phyloP scores from a whole-genome alignment of 2,888 invertebrate genomes.

The Cryptocephalus primarius region DNA sequence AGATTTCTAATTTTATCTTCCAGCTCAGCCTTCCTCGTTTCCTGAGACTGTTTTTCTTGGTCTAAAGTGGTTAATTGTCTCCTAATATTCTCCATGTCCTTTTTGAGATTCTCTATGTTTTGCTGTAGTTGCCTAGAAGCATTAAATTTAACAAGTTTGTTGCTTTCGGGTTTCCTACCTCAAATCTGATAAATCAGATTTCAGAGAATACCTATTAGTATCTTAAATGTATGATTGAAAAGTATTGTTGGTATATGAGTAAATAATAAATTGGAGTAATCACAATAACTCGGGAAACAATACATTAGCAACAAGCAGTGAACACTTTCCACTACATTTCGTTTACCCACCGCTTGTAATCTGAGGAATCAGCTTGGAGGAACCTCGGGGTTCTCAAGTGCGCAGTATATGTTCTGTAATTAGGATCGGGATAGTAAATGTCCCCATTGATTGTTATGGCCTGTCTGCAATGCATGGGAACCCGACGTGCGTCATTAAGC shows the following conservation, averaged over 20 bases:
- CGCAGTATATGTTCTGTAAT: constrained; percentile 64
- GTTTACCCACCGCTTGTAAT: constrained; percentile 47
- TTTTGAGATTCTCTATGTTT: constrained; percentile 17
- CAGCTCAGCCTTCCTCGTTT: constrained; percentile 12
- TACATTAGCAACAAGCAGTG: too few relatives aligned
- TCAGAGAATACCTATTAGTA: too few relatives aligned
- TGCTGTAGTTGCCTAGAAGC: constrained; percentile 15
- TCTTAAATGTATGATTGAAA: too few relatives aligned
- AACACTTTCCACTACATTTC: too few relatives aligned
- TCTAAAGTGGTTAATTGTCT: too few relatives aligned
- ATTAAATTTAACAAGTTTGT: too few relatives aligned
- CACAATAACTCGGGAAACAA: too few relatives aligned
- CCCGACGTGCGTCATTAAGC: constrained; percentile 50
- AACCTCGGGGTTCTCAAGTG: constrained; percentile 42
- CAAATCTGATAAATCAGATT: too few relatives aligned
- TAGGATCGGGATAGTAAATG: constrained; percentile 63
- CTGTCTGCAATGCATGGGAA: constrained; percentile 56
- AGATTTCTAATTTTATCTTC: constrained; percentile 26
- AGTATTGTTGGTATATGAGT: too few relatives aligned
- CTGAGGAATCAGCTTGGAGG: constrained; percentile 56
- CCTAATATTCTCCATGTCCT: constrained; percentile 11
- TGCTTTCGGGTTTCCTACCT: too few relatives aligned
- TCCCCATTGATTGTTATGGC: constrained; percentile 57
- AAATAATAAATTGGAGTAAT: too few relatives aligned
- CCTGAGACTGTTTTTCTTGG: neutral